These are phyloP conservation scores for Agriotes lineatus DNA, from an alignment of 2,888 invertebrate genomes.

Conservation along the genomic window DNA sequence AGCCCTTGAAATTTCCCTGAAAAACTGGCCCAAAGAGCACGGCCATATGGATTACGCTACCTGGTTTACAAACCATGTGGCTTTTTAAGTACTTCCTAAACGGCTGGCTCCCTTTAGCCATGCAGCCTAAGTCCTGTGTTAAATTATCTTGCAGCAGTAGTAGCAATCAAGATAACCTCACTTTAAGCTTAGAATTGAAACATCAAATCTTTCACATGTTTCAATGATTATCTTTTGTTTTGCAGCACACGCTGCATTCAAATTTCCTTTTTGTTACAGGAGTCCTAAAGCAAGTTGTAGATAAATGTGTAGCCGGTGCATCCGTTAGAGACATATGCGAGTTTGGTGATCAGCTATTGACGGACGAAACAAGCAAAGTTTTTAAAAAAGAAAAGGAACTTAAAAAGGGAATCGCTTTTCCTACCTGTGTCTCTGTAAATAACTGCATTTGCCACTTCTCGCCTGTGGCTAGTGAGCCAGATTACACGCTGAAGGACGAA, in stretches of 20 bases:
- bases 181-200: conserved; percentile 1
- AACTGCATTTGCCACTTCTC: conserved; percentile 99
- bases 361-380: conserved; percentile 94
- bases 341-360: conserved; percentile 87
- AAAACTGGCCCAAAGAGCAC: conserved; percentile 14
- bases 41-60: conserved; percentile 55
- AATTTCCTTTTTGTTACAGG: conserved; percentile 73
- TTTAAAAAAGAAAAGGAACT: conserved; percentile 99
- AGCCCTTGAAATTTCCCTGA: not conserved
- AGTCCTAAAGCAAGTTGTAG: conserved; percentile 88
- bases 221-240: conserved; percentile 9
- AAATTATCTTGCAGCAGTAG: not conserved
- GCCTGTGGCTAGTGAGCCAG: conserved; percentile 93
- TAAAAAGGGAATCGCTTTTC: conserved; percentile 98
- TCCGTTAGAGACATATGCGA: conserved; percentile 94
- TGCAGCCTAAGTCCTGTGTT: not conserved
- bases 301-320: conserved; percentile 87
- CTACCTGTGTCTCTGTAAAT: conserved; percentile 98
- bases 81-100: conserved; percentile 28
- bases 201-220: not conserved
- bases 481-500: conserved; percentile 86
- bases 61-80: conserved; percentile 53
- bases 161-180: conserved; percentile 30
- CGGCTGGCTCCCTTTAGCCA: not conserved
- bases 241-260: not conserved